Conservation (phyloP, 1,140 invertebrate genomes). For the Carposina sasakii region DNA sequence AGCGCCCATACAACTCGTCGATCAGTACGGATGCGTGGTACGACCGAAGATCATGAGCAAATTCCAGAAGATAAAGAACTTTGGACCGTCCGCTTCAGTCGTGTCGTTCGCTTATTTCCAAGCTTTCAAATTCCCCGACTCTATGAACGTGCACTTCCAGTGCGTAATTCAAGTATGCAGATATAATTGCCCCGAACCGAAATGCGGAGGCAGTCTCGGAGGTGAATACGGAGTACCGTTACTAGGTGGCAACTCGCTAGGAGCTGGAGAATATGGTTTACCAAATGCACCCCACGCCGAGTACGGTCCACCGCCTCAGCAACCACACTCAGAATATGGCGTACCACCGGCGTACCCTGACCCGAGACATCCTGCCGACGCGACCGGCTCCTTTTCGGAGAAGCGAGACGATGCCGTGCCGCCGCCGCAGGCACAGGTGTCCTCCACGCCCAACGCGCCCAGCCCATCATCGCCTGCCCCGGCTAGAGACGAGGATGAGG, state of each 20-base stretch:
- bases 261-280: conserved; percentile 79
- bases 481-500: conserved; percentile 65
- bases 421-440: conserved; percentile 82
- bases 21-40: conserved; percentile 93
- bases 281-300: conserved; percentile 77
- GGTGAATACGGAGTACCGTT: conserved; percentile 81
- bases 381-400: conserved; percentile 86
- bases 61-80: conserved; percentile 97
- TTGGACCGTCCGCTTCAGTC: conserved; percentile 93
- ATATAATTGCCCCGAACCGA: conserved; percentile 93
- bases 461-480: conserved; percentile 79
- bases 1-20: conserved; percentile 92
- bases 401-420: conserved; percentile 85
- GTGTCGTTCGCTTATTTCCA: conserved; percentile 97
- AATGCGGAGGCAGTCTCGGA: conserved; percentile 82
- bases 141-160: conserved; percentile 98
- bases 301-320: conserved; percentile 77
- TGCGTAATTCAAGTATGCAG: conserved; percentile 96
- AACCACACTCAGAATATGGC: conserved; percentile 78
- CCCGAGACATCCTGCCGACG: conserved; percentile 86
- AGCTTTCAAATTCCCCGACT: conserved; percentile 97
- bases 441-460: conserved; percentile 78
- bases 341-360: conserved; percentile 86
- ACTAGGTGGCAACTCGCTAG: conserved; percentile 73
- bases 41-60: conserved; percentile 95